These are phyloP conservation scores for Sceliomorpha sp. DNA, from an alignment of 2,888 invertebrate genomes.

Conservation along the genomic window DNA sequence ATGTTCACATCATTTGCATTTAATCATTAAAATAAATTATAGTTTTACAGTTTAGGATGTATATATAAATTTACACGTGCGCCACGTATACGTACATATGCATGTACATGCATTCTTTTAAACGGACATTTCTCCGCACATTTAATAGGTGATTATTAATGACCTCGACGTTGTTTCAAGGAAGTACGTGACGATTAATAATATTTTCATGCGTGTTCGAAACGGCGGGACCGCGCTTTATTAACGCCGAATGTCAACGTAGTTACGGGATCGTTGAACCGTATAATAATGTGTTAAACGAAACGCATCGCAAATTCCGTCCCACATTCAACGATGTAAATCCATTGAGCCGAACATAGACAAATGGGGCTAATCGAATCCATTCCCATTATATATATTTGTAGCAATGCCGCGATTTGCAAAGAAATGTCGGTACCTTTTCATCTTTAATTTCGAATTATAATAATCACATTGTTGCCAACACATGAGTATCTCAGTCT, in stretches of 20 bases:
- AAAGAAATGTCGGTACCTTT: too few species aligned
- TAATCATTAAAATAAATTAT: too few species aligned
- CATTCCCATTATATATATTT: too few species aligned
- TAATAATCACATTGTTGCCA: too few species aligned
- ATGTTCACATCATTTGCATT: too few species aligned
- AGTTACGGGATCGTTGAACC: conserved; percentile 62
- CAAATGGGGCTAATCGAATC: neutral
- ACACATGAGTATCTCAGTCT: too few species aligned
- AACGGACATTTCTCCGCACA: conserved; percentile 23
- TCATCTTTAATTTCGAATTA: too few species aligned
- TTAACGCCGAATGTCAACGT: conserved; percentile 56
- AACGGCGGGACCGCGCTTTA: conserved; percentile 49
- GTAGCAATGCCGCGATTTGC: too few species aligned
- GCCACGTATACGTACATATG: too few species aligned
- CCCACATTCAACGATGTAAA: conserved; percentile 4
- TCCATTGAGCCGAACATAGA: neutral
- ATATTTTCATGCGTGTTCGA: conserved; percentile 60
- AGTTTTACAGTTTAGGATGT: too few species aligned
- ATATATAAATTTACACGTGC: too few species aligned
- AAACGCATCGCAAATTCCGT: conserved; percentile 32
- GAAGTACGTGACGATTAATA: conserved; percentile 61
- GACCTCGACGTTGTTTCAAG: conserved; percentile 33
- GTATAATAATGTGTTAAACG: conserved; percentile 34
- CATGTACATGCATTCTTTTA: too few species aligned
- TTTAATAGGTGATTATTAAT: conserved; percentile 57